A percentile compares a stretch with the other conserved stretches of the same genome.
Conservation (phyloP, 2,888 invertebrate species). For the Microplitis deprimator region DNA sequence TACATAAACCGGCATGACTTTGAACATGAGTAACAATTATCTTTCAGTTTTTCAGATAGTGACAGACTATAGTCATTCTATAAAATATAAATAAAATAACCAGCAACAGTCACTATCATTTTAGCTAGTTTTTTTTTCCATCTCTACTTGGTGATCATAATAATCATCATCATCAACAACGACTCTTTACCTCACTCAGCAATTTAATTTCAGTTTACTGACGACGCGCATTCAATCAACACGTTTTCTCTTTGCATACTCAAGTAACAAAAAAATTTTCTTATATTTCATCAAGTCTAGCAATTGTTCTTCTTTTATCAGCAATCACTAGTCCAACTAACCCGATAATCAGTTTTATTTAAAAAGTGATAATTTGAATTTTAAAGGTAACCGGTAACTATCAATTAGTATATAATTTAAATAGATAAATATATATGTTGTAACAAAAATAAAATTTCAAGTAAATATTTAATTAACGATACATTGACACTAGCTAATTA, state of each 20-base stretch:
- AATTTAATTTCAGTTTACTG: conserved; percentile 13
- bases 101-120: background rate
- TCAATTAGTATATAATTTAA: no score
- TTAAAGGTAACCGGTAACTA: background rate
- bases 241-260: background rate
- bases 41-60: no score
- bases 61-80: no score
- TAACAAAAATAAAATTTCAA: no score
- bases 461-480: no score
- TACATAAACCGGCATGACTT: no score
- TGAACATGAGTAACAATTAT: no score
- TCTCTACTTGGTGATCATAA: background rate
- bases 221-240: background rate
- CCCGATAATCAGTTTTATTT: background rate
- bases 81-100: background rate
- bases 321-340: no score
- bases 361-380: background rate
- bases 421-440: no score
- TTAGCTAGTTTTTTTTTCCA: background rate
- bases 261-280: background rate
- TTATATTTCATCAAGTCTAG: background rate
- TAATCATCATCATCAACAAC: background rate
- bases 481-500: background rate
- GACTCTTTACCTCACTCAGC: conserved; percentile 10
- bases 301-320: background rate